These are phyloP conservation scores for Colossoma macropomum DNA, from an alignment of 2,113 vertebrate species.

Conservation along the genomic window DNA sequence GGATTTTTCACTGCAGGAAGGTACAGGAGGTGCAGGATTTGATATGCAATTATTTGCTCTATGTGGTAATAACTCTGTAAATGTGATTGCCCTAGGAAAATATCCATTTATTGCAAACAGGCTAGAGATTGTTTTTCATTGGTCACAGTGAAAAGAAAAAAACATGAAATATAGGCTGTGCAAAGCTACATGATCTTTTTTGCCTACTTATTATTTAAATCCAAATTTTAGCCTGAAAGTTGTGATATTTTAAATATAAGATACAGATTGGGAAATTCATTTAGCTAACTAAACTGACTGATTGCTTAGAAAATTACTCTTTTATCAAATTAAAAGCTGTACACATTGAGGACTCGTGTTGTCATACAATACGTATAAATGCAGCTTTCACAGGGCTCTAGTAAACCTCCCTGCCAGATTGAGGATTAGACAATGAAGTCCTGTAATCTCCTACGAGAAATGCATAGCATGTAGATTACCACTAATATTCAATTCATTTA, in stretches of 20 bases:
- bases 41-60: slow-evolving; percentile 26
- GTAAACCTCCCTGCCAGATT: slow-evolving; percentile 18
- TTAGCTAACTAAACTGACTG: neutral
- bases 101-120: slow-evolving; percentile 11
- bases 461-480: slow-evolving; percentile 35
- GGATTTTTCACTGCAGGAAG: slow-evolving; percentile 13
- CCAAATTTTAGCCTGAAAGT: too few relatives aligned
- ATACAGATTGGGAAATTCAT: neutral
- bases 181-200: neutral
- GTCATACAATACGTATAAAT: slow-evolving; percentile 7
- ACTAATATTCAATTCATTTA: slow-evolving; percentile 20
- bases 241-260: neutral
- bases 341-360: neutral
- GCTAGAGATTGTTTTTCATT: neutral
- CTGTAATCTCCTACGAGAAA: slow-evolving; percentile 29
- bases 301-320: neutral
- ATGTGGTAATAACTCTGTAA: neutral
- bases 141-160: neutral
- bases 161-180: neutral
- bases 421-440: slow-evolving; percentile 9
- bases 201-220: neutral
- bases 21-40: neutral
- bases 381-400: neutral
- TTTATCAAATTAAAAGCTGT: slow-evolving; percentile 5
- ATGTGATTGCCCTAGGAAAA: neutral